Evolutionary conservation across 2,888 invertebrate genomes (phyloP).

Genomic region (Eristalinus aeneus): DNA sequence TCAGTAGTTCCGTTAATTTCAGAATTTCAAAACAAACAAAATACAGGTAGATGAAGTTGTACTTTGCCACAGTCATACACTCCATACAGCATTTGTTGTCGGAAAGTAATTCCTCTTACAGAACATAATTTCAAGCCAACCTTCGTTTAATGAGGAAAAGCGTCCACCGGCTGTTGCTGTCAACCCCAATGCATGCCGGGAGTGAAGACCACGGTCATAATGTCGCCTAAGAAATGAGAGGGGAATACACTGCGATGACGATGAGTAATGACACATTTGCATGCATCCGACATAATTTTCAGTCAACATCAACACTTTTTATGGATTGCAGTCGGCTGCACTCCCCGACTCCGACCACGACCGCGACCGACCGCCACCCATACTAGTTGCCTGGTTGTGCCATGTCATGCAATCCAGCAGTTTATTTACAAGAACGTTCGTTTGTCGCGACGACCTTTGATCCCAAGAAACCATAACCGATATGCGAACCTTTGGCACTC

Average conservation of each 20-base stretch:
- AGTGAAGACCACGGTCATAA: slow-evolving; percentile 2
- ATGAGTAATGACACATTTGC: slow-evolving; percentile 69
- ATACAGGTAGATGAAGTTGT: no score
- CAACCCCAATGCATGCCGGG: slow-evolving; percentile 1
- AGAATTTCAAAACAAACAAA: no score
- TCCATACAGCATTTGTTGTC: no score
- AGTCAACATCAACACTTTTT: slow-evolving; percentile 68
- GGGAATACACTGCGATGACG: slow-evolving; percentile 10
- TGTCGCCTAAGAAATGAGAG: background rate
- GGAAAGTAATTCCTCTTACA: no score
- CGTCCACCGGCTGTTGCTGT: slow-evolving; percentile 27
- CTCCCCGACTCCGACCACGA: background rate
- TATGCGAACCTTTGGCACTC: slow-evolving; percentile 35
- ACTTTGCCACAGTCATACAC: no score
- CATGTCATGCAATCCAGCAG: slow-evolving; percentile 54
- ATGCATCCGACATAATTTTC: slow-evolving; percentile 68
- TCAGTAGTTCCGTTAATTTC: no score
- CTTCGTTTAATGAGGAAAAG: background rate
- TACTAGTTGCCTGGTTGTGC: slow-evolving; percentile 34
- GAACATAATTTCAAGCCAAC: no score
- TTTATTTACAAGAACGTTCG: background rate
- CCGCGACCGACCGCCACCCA: slow-evolving; percentile 15
- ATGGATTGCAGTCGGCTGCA: slow-evolving; percentile 41
- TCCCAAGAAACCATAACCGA: slow-evolving; percentile 11
- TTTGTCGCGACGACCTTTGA: slow-evolving; percentile 26